Evolutionary conservation across 2,797 vertebrate genomes (phyloP), one percentile per base, ranked within the genome.

Genomic region (Synanceia verrucosa): DNA sequence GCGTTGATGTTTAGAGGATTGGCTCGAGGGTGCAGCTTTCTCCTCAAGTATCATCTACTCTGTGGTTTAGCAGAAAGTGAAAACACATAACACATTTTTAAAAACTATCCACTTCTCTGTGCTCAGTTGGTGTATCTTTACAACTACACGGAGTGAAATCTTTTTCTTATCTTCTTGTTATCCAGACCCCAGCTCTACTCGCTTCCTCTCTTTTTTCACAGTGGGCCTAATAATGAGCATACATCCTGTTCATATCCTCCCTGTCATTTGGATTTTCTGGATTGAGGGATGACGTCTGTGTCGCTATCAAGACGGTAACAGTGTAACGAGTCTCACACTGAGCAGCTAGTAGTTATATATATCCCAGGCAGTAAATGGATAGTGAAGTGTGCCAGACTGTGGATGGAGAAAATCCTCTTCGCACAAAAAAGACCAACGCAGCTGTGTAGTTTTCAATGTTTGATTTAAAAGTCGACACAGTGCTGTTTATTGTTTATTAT

Each of bases 271-370:
- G 77, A 73, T 80, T 86, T 84, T 79, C 65, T 67, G 79, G 78
- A 85, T 72, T 44, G 81, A 88, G 65, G 52, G 55, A 73, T 80
- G 81, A 83, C n/a, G 29, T 78, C 82, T 79, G 50, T 83, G 80
- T 86, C 81, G 81, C 81, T 58, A 65, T 76, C 57, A 62, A 76
- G 70, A 79, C 55, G 56, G 36, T 61, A 60, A 21, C 60, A 41
- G 67, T 55, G 70, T 80, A 78, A 82, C 69, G 60, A 84, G 85
- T 82, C 70, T 78, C 73, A 72, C 66, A 64, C 61, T 34, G 78
- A 74, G 73, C 74, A 65, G 76, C 64, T 33, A 68, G 77, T 72
- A 52, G 79, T 85, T 88, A 86, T 84, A 88, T 83, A 85, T 87
- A 84, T 81, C 76, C 63, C 58, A 61, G 67, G 68, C 61, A 67